A percentile compares a stretch with the other conserved stretches of the same genome.
These are phyloP conservation scores for Koerneria pararmatus DNA, from an alignment of 2,888 invertebrate species.

Conservation along the genomic window DNA sequence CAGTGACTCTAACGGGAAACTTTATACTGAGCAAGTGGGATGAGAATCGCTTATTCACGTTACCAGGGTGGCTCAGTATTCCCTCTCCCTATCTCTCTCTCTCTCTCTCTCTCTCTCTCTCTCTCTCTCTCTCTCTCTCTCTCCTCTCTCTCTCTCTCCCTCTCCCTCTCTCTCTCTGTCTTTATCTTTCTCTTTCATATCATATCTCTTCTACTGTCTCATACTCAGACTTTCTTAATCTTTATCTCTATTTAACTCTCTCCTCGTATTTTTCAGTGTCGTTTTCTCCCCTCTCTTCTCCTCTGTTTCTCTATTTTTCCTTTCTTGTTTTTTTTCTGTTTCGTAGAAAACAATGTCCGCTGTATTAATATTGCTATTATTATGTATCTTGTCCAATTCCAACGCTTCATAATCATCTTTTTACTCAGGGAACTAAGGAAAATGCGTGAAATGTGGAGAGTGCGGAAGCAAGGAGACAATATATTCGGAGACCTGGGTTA, in stretches of 20 bases:
- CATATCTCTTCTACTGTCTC: background rate
- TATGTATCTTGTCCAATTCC: no score
- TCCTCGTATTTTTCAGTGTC: background rate
- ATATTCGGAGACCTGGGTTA: slow-evolving; percentile 56
- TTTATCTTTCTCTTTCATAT: background rate
- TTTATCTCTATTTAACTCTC: background rate
- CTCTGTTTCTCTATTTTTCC: no score
- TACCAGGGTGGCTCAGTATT: background rate
- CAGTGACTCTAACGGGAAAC: slow-evolving; percentile 6
- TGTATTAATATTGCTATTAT: no score
- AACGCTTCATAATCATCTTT: no score
- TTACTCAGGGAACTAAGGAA: slow-evolving; percentile 41
- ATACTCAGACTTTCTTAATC: background rate
- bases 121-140: background rate
- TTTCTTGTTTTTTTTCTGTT: slow-evolving; percentile 5
- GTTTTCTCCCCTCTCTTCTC: background rate
- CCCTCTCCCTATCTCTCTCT: background rate
- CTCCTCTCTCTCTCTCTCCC: background rate
- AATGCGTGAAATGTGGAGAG: slow-evolving; percentile 52
- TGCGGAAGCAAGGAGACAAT: slow-evolving; percentile 45
- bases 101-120: background rate
- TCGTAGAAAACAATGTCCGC: background rate
- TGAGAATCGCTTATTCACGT: no score
- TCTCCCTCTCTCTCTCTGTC: slow-evolving; percentile 28
- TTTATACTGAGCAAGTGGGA: no score